Base-by-base conservation (phyloP, 2,888 invertebrate genomes). In the Campoplex capitator region DNA sequence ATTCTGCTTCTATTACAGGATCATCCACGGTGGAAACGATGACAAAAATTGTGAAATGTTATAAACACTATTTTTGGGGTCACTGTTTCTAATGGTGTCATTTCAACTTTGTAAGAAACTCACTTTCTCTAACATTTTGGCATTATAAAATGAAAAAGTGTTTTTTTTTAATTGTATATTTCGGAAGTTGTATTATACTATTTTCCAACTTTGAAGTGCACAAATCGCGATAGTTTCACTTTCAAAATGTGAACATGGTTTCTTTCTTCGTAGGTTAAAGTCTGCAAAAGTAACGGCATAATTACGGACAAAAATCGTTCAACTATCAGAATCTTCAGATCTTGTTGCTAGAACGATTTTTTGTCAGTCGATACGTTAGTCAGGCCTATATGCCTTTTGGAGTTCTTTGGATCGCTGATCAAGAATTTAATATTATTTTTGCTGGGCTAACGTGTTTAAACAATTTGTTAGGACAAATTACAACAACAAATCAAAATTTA, bases 361-460 rank as follows among this genome's bases (percentile, higher is more conserved):
- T 65, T 11, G 7, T 4, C 28, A 28, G 7, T 65, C 65, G 13
- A 35, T 65, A 32, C 16, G 23, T 23, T 23, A 23, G 65, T 32
- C 7, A 65, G 16, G 8, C 35, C 13, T 28, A 28, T 9, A 35
- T 65, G 65, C 13, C 35, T 65, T 65, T 35, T 28, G 65, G 7
- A 32, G 65, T 65, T 65, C 28, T 65, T 65, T 65, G 65, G 32
- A 35, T 11, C 65, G 65, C 32, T 65, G 28, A 32, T 9, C 35
- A 65, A 28, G 65, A 65, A 65, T 23, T 65, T 9, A 28, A 65
- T 32, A 65, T 65, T 32, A 8, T 65, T 65, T 65, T 65, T 65
- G 58, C 58, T n/a, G 9, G 35, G 35, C 3, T 65, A 65, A 65
- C 7, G n/a, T 32, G 65, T 65, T 65, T 11, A 23, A 65, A 65